phyloP scores from a whole-genome alignment of 2,113 vertebrate genomes.

The Bagarius yarrelli region DNA sequence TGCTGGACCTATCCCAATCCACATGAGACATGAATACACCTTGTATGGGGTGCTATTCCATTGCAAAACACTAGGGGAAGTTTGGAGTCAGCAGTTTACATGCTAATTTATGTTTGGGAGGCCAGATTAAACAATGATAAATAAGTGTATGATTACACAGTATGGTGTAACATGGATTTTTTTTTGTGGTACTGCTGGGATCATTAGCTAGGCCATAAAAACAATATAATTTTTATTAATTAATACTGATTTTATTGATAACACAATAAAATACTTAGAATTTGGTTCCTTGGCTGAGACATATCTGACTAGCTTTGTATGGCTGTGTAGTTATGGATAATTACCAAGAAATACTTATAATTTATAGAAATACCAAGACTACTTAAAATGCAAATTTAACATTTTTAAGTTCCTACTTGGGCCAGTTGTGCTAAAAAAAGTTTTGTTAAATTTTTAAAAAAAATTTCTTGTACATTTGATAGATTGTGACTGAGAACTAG shows the following conservation, averaged over 20 bases:
- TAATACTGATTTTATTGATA: neutral
- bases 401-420: neutral
- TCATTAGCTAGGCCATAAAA: neutral
- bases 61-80: neutral
- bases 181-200: neutral
- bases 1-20: neutral
- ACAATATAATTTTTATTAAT: neutral
- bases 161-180: neutral
- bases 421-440: neutral
- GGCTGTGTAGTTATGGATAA: neutral
- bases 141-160: neutral
- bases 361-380: too few species aligned
- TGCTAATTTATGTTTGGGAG: too few species aligned
- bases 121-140: neutral
- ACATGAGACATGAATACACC: neutral
- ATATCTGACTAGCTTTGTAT: neutral
- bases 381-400: neutral
- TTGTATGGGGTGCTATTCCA: neutral
- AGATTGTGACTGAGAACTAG: neutral
- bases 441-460: neutral
- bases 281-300: neutral
- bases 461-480: neutral
- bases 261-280: too few species aligned
- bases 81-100: too few species aligned
- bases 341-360: too few species aligned